Base-by-base conservation (phyloP, 2,888 invertebrate genomes). In the Caenorhabditis virilis region DNA sequence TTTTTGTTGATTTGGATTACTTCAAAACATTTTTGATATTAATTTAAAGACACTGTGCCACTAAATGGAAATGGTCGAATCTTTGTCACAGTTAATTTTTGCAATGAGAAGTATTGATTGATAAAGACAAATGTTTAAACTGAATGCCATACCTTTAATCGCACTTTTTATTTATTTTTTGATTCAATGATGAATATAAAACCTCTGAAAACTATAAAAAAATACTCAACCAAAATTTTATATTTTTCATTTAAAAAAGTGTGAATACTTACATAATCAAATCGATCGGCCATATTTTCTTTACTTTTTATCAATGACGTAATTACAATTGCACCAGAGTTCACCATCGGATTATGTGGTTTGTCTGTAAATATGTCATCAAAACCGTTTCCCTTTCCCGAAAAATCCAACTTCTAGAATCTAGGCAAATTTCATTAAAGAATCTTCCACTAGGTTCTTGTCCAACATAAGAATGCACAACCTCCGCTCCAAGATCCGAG, bases 291-390 rank as follows among this genome's bases (percentile, higher is more conserved):
- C 36, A 84, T 80, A 42, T 78, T 79, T 11, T 26, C 41, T 22
- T 81, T 79, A 46, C 77, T 78, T 54, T 84, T 84, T 18, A 86
- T 72, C 15, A 97, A 86, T 0, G 94, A 91, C 80, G 93, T 93
- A 3, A 92, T 89, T 58, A 95, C 87, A 77, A 97, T 95, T 38
- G 95, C 95, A 20, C 97, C 95, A 13, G 95, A 92, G 85, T 97
- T 97, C 69, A 95, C 93, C 95, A 97, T 93, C 0, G 97, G 97
- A 86, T 97, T 95, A 85, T 97, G 95, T 0, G 95, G 95, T 84
- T 93, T 93, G 86, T 93, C 94, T 95, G 86, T 45, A 87, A 74
- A 2, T 13, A 30, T 15, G 30, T 2, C 7, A 18, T 50, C n/a
- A 4, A 2, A n/a, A 15, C 13, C 18, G n/a, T 15, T 22, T 30